These are phyloP conservation scores for Scolopax bukidnonensis DNA, from an alignment of 2,797 vertebrate genomes.

Conservation along the genomic window DNA sequence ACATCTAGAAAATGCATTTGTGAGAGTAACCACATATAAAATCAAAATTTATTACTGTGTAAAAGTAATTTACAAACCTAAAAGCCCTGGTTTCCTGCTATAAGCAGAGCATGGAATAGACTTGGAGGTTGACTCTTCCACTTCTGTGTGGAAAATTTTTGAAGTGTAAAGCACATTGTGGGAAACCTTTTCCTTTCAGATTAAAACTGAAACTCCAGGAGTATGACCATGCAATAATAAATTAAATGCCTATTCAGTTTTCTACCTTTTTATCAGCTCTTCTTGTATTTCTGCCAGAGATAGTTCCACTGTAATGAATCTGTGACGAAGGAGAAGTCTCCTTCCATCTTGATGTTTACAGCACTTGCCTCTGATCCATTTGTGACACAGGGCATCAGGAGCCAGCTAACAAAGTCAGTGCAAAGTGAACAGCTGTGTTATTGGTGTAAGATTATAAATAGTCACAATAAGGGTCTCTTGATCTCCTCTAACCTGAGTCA, in stretches of 20 bases:
- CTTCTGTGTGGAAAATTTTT: neutral
- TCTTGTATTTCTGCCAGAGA: neutral
- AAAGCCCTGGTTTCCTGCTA: neutral
- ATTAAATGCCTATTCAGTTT: neutral
- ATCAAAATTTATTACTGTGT: neutral
- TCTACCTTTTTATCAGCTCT: neutral
- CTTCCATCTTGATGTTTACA: neutral
- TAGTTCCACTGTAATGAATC: neutral
- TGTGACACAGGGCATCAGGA: neutral
- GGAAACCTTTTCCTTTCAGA: neutral
- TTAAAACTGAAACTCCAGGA: neutral
- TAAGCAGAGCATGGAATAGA: neutral
- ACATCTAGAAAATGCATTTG: neutral
- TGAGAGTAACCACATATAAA: neutral
- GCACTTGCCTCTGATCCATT: neutral
- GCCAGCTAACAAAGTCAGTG: neutral
- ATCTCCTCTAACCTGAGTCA: neutral
- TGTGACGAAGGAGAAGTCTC: neutral
- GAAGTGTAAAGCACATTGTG: neutral
- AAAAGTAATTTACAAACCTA: neutral
- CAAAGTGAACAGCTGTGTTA: neutral
- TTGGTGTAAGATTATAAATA: neutral
- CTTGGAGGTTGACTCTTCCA: neutral
- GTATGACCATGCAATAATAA: neutral
- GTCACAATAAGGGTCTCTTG: neutral